Conservation (phyloP, 2,113 vertebrate genomes). For the Dasyprocta punctata region DNA sequence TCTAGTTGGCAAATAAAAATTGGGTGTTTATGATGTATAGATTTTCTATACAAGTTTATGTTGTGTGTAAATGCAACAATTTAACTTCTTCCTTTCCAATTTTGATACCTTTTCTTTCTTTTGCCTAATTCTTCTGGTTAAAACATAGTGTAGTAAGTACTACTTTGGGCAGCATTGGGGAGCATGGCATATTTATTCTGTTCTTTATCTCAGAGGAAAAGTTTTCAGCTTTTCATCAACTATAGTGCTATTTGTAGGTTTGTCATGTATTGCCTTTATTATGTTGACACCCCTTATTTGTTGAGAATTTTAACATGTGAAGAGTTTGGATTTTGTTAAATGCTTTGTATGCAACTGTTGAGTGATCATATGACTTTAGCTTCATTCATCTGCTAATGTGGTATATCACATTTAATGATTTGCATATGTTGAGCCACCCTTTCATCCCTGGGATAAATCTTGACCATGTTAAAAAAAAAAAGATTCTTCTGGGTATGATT, state of each 20-base stretch:
- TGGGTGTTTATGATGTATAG: background rate
- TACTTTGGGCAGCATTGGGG: background rate
- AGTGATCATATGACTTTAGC: background rate
- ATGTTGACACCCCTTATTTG: background rate
- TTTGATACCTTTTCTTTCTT: background rate
- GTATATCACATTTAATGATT: background rate
- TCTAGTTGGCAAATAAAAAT: background rate
- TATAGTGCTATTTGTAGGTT: background rate
- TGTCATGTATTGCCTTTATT: background rate
- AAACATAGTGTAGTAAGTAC: background rate
- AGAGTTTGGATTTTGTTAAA: background rate
- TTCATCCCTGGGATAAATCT: background rate
- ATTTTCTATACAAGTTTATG: background rate
- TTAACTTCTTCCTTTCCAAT: background rate
- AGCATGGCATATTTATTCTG: background rate
- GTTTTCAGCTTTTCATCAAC: background rate
- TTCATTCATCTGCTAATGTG: background rate
- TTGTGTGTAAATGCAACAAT: background rate
- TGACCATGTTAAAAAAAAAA: background rate
- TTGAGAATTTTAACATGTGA: background rate
- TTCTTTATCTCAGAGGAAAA: background rate
- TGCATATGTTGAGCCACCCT: background rate
- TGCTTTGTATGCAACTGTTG: background rate
- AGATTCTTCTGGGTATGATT: background rate
- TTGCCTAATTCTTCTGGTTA: background rate